Base-by-base conservation (phyloP, 1,140 invertebrate species). In the Cydia pomonella region DNA sequence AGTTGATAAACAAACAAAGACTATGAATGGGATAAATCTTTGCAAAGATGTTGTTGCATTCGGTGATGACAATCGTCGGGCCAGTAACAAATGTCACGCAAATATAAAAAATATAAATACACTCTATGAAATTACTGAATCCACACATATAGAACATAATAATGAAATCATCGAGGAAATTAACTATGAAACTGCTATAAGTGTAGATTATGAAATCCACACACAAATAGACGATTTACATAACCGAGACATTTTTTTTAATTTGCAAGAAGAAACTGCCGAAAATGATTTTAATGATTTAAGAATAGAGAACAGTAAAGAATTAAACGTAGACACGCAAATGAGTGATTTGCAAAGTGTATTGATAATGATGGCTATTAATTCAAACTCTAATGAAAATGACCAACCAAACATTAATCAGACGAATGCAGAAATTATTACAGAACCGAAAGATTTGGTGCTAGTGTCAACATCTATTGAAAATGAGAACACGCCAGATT, bases 361-460 rank as follows among this genome's bases (percentile, higher is more conserved):
- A 50, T 80, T 92, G 47, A 86, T 88, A 38, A 90, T 87, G 86
- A 88, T 90, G 86, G 79, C 88, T 0, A 74, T 91, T 62, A 74
- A 82, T 76, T 81, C 84, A 9, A 83, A 84, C 72, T 38, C 77
- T 10, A 80, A 78, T 73, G 76, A 84, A 47, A 73, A 75, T 21
- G 74, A 75, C 13, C 75, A 82, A 64, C 10, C 38, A n/a, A 29
- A 76, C 23, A 13, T 76, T 16, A 12, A 66, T 72, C 63, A 73
- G 27, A 44, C 77, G 74, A 50, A 27, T 47, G 29, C 50, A 71
- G 47, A 69, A 63, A 4, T 9, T 38, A 50, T 9, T 47, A 27
- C 66, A 69, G 38, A 74, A 75, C n/a, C n/a, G 53, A 76, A 72
- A 59, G 44, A 2, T n/a, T 53, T 73, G 41, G 13, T 73, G n/a